Base-by-base conservation (phyloP, 1,140 invertebrate species). In the Eumeta japonica region DNA sequence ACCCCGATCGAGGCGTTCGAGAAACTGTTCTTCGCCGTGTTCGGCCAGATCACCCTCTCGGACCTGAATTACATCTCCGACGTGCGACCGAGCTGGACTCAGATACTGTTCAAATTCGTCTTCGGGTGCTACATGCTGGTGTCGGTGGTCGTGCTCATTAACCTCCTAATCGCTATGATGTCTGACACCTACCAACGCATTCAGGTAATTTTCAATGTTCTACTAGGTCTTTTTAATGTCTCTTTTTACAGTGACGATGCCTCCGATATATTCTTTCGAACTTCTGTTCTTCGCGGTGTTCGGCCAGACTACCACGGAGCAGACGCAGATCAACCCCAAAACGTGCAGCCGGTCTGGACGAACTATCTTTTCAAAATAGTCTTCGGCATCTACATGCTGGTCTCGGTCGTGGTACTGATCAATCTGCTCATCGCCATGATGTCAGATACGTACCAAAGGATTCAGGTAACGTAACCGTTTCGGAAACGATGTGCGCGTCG, bases 341-440 rank as follows among this genome's bases (percentile, higher is more conserved):
- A 74, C 50, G 62, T 70, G 27, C 86, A 89, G 63, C 85, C 87
- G 2, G 56, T 58, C 10, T 90, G 87, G 87, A 89, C 87, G 34
- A 83, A 82, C 50, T 83, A 83, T 50, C 79, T 90, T 43, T 90
- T 89, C 79, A 90, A 90, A 80, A 80, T 87, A 51, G 82, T 87
- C 39, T 89, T 88, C 74, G 88, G 87, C 37, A 88, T 96, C 55
- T 99, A 98, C 80, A 94, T 98, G 91, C 82, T 98, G 83, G 94
- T 99, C 39, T 97, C 94, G 35, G 89, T 98, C 44, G 92, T 99
- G 58, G 97, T 99, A 37, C 83, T 99, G 41, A 98, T 99, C 78
- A 99, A 99, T 79, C 83, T 99, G 39, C 86, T 99, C 54, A 99
- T 99, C 83, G 97, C 97, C 80, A 99, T 99, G 97, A 98, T 99